phyloP scores from a whole-genome alignment of 2,888 invertebrate genomes.

The Pammene fasciana region DNA sequence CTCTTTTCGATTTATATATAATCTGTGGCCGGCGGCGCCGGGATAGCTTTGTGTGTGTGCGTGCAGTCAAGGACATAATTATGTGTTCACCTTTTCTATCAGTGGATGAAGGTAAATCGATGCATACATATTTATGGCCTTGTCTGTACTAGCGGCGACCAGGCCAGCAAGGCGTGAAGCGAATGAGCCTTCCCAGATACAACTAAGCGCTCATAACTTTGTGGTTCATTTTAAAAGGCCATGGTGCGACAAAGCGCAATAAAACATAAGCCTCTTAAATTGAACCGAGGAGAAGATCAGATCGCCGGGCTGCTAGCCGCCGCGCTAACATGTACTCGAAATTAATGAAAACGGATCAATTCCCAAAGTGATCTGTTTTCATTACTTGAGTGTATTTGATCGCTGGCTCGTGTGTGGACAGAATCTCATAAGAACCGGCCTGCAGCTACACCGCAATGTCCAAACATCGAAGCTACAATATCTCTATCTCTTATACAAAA shows the following conservation, averaged over 20 bases:
- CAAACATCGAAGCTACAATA: neutral
- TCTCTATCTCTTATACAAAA: neutral
- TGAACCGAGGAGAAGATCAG: no score
- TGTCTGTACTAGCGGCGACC: neutral
- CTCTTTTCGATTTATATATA: slow-evolving; percentile 43
- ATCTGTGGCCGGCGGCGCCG: slow-evolving; percentile 14
- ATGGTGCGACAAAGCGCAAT: no score
- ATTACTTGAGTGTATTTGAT: neutral
- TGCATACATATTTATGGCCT: neutral
- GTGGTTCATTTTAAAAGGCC: no score
- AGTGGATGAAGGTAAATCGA: neutral
- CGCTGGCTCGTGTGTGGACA: slow-evolving; percentile 45
- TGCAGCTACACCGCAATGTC: slow-evolving; percentile 21
- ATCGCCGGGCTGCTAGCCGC: neutral
- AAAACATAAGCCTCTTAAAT: no score
- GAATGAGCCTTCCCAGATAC: neutral
- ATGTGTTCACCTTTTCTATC: neutral
- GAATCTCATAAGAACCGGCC: slow-evolving; percentile 49
- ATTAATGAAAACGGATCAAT: no score
- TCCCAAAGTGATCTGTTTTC: neutral
- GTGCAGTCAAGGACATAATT: neutral
- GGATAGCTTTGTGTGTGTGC: slow-evolving; percentile 1
- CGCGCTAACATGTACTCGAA: no score
- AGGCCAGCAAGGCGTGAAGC: neutral
- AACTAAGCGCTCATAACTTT: neutral